Percentiles rank a stretch among this genome's conserved stretches.
phyloP scores from a whole-genome alignment of 2,888 invertebrate genomes.

The Nesidiocoris tenuis region DNA sequence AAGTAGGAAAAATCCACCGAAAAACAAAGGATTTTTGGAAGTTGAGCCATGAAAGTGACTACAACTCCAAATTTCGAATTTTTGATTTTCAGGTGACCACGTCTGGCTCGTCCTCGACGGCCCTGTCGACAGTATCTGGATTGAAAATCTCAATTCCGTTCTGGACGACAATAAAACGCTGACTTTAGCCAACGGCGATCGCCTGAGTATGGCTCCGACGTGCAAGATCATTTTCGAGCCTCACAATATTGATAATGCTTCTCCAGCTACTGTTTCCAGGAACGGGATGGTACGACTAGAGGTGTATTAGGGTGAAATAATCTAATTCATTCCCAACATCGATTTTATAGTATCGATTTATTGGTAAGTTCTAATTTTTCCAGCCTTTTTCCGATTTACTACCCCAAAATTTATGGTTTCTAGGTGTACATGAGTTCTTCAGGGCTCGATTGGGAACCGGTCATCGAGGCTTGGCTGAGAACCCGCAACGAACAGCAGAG shows the following conservation, averaged over 20 bases:
- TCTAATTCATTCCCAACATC: too few relatives aligned
- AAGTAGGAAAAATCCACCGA: too few relatives aligned
- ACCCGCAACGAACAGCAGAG: conserved; percentile 60
- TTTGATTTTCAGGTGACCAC: conserved; percentile 64
- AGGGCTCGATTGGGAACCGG: conserved; percentile 88
- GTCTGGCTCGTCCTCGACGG: conserved; percentile 95
- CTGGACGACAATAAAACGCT: conserved; percentile 94
- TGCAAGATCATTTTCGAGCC: conserved; percentile 97
- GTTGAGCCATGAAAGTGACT: too few relatives aligned
- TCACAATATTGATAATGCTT: conserved; percentile 96
- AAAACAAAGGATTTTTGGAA: too few relatives aligned
- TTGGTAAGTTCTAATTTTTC: too few relatives aligned
- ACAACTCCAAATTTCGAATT: too few relatives aligned
- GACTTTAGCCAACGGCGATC: conserved; percentile 92
- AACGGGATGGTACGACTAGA: conserved; percentile 74
- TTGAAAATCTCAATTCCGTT: conserved; percentile 95
- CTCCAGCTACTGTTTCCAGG: conserved; percentile 92
- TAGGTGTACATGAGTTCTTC: conserved; percentile 94
- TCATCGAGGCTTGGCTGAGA: conserved; percentile 82
- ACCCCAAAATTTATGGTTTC: too few relatives aligned
- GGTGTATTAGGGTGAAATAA: not conserved
- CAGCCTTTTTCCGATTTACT: too few relatives aligned
- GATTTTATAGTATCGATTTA: too few relatives aligned
- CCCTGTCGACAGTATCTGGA: conserved; percentile 97
- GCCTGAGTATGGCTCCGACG: conserved; percentile 88